These are phyloP conservation scores for Sitta europaea DNA, from an alignment of 2,113 vertebrate species.

Conservation along the genomic window DNA sequence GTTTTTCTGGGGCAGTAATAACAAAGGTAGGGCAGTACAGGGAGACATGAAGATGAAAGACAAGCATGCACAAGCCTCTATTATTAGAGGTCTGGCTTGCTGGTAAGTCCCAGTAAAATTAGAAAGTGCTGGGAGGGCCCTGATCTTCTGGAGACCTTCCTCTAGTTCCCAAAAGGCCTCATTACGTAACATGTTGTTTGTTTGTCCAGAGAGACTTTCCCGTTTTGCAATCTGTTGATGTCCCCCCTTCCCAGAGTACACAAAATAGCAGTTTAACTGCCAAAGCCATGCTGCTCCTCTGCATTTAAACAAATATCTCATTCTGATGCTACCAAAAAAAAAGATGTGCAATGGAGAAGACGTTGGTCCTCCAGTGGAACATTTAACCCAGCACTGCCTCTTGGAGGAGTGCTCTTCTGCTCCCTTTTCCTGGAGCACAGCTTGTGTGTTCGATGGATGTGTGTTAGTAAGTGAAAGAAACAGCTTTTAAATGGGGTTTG, in stretches of 20 bases:
- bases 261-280: background rate
- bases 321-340: background rate
- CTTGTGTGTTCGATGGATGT: background rate
- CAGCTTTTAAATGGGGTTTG: background rate
- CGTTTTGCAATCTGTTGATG: constrained; percentile 11
- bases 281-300: background rate
- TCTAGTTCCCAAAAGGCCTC: background rate
- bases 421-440: background rate
- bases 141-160: constrained; percentile 20
- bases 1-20: background rate
- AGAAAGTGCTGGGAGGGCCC: background rate
- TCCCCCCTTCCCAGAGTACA: background rate
- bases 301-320: background rate
- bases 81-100: background rate
- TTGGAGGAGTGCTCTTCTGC: background rate
- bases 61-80: background rate
- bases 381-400: background rate
- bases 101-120: constrained; percentile 3
- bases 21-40: background rate
- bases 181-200: constrained; percentile 22
- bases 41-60: background rate
- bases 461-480: background rate
- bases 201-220: background rate
- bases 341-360: background rate
- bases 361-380: background rate